phyloP scores from a whole-genome alignment of 2,888 invertebrate species.

The Stictocephala bisonia region DNA sequence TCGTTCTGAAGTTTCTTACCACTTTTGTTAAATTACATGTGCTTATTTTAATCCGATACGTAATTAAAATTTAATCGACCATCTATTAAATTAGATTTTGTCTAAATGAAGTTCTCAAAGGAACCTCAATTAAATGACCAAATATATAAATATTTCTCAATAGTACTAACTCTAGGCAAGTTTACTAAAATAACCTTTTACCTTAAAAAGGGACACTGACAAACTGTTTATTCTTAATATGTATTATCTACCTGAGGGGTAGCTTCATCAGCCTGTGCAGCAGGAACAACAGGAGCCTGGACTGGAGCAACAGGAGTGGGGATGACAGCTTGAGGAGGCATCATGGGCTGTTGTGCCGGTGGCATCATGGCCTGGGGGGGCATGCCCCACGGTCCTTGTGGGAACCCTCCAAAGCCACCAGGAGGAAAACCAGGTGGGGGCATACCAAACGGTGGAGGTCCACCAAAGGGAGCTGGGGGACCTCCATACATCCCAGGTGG shows the following conservation, averaged over 20 bases:
- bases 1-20: too few species aligned
- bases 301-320: conserved; percentile 33
- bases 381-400: conserved; percentile 64
- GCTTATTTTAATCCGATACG: too few species aligned
- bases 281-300: conserved; percentile 59
- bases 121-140: too few species aligned
- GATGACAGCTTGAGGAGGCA: conserved; percentile 32
- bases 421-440: conserved; percentile 76
- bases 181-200: too few species aligned
- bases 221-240: too few species aligned
- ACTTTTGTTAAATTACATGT: too few species aligned
- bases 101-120: too few species aligned
- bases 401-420: conserved; percentile 59
- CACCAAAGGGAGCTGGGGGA: conserved; percentile 64
- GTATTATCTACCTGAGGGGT: conserved; percentile 59
- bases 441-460: conserved; percentile 74
- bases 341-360: conserved; percentile 52
- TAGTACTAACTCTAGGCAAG: too few species aligned
- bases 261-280: conserved; percentile 63
- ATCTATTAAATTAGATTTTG: too few species aligned
- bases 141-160: too few species aligned
- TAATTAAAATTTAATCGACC: too few species aligned
- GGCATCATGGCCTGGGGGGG: conserved; percentile 61
- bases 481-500: conserved; percentile 60
- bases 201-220: too few species aligned